These are phyloP conservation scores for Gryllus bimaculatus DNA, from an alignment of 1,140 invertebrate species.

Conservation along the genomic window DNA sequence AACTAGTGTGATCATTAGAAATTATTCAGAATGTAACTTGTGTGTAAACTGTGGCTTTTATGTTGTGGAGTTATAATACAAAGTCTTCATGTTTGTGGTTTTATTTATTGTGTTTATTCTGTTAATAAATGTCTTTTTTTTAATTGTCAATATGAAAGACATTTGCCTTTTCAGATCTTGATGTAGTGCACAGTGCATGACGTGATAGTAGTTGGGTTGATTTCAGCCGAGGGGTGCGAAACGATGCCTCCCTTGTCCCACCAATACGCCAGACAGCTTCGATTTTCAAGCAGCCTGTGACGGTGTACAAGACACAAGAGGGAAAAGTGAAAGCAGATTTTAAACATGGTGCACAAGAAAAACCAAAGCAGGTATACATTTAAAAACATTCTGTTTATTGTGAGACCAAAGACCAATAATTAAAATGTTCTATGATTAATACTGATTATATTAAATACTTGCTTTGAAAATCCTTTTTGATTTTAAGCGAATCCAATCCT, in stretches of 20 bases:
- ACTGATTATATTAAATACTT: no score
- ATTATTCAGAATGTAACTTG: no score
- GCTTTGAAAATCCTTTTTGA: no score
- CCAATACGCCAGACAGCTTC: constrained; percentile 96
- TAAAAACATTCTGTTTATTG: background rate
- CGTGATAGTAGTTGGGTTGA: constrained; percentile 7
- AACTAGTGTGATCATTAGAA: no score
- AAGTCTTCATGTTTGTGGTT: no score
- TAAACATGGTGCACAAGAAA: constrained; percentile 82
- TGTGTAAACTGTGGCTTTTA: no score
- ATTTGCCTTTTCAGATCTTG: background rate
- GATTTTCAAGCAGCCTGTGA: constrained; percentile 98
- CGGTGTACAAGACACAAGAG: constrained; percentile 82
- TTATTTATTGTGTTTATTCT: background rate
- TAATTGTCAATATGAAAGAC: background rate
- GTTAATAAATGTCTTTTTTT: background rate
- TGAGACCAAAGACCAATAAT: no score
- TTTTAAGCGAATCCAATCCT: no score
- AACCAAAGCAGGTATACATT: constrained; percentile 73
- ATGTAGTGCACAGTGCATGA: background rate
- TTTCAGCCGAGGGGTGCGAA: constrained; percentile 62
- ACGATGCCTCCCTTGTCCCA: constrained; percentile 82
- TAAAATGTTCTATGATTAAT: no score
- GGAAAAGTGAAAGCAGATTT: constrained; percentile 80
- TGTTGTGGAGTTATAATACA: no score